Evolutionary conservation across 2,797 vertebrate species (phyloP).

Genomic region (Acanthurus tractus): DNA sequence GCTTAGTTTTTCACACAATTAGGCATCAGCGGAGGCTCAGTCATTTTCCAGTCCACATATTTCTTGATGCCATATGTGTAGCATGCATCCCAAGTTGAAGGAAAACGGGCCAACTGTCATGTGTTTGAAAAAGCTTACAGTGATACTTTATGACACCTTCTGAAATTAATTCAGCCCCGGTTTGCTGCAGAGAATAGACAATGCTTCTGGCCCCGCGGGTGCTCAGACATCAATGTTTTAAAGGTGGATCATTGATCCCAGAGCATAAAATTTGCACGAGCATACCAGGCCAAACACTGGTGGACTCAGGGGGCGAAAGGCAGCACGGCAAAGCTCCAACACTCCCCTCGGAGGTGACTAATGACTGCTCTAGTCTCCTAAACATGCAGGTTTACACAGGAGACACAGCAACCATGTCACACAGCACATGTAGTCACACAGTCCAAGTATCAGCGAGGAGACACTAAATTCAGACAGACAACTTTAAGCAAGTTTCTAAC

Average conservation of each 20-base stretch:
- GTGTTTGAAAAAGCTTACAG: conserved; percentile 29
- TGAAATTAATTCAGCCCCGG: conserved; percentile 42
- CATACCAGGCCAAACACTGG: neutral
- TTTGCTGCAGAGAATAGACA: conserved; percentile 49
- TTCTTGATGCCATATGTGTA: neutral
- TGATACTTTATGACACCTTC: conserved; percentile 35
- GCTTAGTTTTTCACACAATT: conserved; percentile 15
- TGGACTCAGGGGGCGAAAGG: too few relatives aligned
- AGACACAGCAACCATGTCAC: conserved; percentile 16
- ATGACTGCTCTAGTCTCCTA: too few relatives aligned
- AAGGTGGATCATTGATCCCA: conserved; percentile 46
- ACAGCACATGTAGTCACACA: neutral
- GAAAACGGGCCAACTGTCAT: neutral
- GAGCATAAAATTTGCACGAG: conserved; percentile 43
- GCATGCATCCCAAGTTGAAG: neutral
- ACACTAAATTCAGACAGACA: neutral
- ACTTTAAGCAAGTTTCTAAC: neutral
- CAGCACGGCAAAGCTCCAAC: too few relatives aligned
- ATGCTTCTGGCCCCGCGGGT: conserved; percentile 27
- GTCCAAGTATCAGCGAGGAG: conserved; percentile 11
- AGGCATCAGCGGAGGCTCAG: neutral
- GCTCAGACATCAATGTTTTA: conserved; percentile 46
- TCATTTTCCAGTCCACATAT: conserved; percentile 5
- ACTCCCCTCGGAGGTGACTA: too few relatives aligned
- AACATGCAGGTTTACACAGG: neutral